These are phyloP conservation scores for Aporophyla lueneburgensis DNA, from an alignment of 2,888 invertebrate genomes.

Conservation along the genomic window DNA sequence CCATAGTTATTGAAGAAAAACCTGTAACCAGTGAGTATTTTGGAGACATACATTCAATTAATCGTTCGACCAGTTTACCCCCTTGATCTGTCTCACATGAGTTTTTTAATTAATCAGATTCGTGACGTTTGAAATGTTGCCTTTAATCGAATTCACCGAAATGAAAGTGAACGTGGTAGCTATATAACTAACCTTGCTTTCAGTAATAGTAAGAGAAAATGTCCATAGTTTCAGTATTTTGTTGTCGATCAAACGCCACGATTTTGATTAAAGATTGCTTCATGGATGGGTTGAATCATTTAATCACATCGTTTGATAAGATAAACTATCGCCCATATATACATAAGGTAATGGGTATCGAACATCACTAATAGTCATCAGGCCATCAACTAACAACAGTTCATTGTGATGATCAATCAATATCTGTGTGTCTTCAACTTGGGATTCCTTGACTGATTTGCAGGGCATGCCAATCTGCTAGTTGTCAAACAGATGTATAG, in stretches of 20 bases:
- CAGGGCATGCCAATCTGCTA: conserved; percentile 89
- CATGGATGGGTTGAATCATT: conserved; percentile 81
- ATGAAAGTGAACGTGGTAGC: conserved; percentile 77
- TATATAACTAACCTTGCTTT: conserved; percentile 60
- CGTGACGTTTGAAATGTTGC: conserved; percentile 77
- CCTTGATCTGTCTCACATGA: conserved; percentile 74
- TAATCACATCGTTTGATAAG: conserved; percentile 82
- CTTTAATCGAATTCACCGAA: conserved; percentile 64
- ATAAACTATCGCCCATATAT: conserved; percentile 77
- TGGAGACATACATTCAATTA: conserved; percentile 75
- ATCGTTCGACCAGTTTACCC: conserved; percentile 74
- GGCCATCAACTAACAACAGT: conserved; percentile 79
- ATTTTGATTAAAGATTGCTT: conserved; percentile 76
- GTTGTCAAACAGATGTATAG: conserved; percentile 83
- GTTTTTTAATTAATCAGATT: conserved; percentile 73
- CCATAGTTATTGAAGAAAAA: conserved; percentile 84
- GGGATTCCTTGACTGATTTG: conserved; percentile 90
- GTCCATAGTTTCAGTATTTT: conserved; percentile 51
- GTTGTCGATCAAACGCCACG: conserved; percentile 69
- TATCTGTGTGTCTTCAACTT: conserved; percentile 91
- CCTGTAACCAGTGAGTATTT: conserved; percentile 88
- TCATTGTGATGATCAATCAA: conserved; percentile 81
- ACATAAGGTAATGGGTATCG: conserved; percentile 76
- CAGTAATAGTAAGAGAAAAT: conserved; percentile 57
- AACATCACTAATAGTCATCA: conserved; percentile 78